These are phyloP conservation scores for Eulimnadia texana DNA, from an alignment of 1,140 invertebrate genomes.

Conservation along the genomic window DNA sequence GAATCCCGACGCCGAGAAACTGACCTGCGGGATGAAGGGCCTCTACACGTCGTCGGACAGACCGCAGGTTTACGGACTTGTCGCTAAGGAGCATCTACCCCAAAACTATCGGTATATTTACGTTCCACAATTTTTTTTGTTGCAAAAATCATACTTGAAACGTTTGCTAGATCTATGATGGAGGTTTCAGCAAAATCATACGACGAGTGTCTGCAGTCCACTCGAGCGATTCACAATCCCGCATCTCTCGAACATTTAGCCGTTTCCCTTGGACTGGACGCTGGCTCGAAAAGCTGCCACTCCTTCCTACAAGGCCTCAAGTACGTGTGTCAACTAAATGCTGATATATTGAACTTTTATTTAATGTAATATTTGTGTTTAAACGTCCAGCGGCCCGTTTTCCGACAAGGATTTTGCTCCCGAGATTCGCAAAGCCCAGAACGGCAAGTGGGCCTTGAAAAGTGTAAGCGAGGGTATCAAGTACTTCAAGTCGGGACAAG, in stretches of 20 bases:
- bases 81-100: conserved; percentile 69
- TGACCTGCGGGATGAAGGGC: conserved; percentile 72
- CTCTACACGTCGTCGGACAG: conserved; percentile 44
- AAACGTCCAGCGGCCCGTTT: conserved; percentile 46
- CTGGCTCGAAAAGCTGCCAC: conserved; percentile 40
- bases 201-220: conserved; percentile 68
- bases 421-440: conserved; percentile 71
- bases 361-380: no score
- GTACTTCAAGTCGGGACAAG: conserved; percentile 77
- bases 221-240: conserved; percentile 75
- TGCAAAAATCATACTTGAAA: neutral
- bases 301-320: conserved; percentile 58
- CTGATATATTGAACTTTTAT: neutral
- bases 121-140: conserved; percentile 19
- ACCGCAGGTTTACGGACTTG: conserved; percentile 53
- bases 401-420: conserved; percentile 61
- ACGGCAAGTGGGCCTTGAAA: conserved; percentile 80
- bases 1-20: conserved; percentile 68
- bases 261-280: conserved; percentile 46
- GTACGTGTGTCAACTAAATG: conserved; percentile 32
- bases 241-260: conserved; percentile 68
- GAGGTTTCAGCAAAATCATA: conserved; percentile 42
- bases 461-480: conserved; percentile 84
- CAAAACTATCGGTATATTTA: conserved; percentile 69
- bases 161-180: conserved; percentile 4